A percentile compares a stretch with the other conserved stretches of the same genome.
Evolutionary conservation across 2,113 vertebrate genomes (phyloP).

Genomic region (Athene noctua): DNA sequence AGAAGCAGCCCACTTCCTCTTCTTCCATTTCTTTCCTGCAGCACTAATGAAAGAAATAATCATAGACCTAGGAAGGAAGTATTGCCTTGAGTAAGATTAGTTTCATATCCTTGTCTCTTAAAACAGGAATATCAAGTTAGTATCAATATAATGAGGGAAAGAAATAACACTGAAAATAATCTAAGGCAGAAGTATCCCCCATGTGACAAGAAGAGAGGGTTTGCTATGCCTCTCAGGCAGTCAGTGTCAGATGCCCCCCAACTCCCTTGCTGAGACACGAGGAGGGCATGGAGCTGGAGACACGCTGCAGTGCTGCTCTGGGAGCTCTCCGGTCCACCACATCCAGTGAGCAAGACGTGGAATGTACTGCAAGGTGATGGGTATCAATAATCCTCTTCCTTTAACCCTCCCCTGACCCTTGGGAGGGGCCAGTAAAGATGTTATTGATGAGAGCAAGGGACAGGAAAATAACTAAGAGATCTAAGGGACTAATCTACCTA

Average conservation of each 20-base stretch:
- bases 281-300: background rate
- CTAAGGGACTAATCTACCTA: background rate
- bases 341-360: background rate
- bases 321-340: background rate
- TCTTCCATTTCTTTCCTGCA: background rate
- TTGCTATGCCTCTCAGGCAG: background rate
- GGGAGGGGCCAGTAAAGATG: background rate
- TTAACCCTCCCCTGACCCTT: background rate
- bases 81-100: background rate
- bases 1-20: background rate
- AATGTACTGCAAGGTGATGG: background rate
- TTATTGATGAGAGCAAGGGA: background rate
- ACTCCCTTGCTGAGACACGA: rapidly evolving
- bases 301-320: background rate
- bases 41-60: background rate
- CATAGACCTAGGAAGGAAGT: background rate
- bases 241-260: background rate
- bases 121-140: background rate
- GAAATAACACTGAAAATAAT: background rate
- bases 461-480: background rate
- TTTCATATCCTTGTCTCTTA: background rate
- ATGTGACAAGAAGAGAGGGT: background rate
- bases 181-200: background rate
- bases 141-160: background rate
- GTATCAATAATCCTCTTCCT: background rate